Conservation (phyloP, 2,113 vertebrate genomes). For the Ivindomyrus marchei region DNA sequence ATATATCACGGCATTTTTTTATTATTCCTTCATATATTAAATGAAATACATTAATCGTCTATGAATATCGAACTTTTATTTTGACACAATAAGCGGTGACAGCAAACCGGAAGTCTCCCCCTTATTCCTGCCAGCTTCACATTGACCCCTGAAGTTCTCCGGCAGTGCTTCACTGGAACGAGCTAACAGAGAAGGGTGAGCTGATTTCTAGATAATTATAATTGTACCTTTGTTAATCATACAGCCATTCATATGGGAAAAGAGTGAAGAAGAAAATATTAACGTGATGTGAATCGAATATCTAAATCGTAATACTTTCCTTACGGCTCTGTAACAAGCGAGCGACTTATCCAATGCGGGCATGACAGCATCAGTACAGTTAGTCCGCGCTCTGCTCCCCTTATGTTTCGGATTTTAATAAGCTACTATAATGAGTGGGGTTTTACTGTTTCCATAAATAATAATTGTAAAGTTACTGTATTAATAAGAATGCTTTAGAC, state of each 20-base stretch:
- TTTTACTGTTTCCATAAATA: not conserved
- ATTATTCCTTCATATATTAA: not conserved
- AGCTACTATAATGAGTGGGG: not conserved
- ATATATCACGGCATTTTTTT: not conserved
- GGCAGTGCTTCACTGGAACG: not conserved
- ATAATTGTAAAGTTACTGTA: not conserved
- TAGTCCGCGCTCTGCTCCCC: not conserved
- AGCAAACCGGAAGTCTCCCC: not conserved
- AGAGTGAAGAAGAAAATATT: not conserved
- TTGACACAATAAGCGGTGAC: not conserved
- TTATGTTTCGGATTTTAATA: not conserved
- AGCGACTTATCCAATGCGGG: not conserved
- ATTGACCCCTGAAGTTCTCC: conserved; percentile 13
- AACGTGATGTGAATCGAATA: not conserved
- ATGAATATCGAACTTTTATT: not conserved
- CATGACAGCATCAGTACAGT: not conserved
- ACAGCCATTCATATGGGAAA: not conserved
- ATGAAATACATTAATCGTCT: not conserved
- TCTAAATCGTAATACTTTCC: not conserved
- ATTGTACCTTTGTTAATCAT: not conserved
- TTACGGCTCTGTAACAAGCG: not conserved
- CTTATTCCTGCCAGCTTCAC: not conserved
- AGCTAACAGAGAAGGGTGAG: not conserved
- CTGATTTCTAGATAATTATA: not conserved
- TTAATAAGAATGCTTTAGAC: not conserved